phyloP scores from a whole-genome alignment of 2,888 invertebrate species.

The Meandrusa payeni region DNA sequence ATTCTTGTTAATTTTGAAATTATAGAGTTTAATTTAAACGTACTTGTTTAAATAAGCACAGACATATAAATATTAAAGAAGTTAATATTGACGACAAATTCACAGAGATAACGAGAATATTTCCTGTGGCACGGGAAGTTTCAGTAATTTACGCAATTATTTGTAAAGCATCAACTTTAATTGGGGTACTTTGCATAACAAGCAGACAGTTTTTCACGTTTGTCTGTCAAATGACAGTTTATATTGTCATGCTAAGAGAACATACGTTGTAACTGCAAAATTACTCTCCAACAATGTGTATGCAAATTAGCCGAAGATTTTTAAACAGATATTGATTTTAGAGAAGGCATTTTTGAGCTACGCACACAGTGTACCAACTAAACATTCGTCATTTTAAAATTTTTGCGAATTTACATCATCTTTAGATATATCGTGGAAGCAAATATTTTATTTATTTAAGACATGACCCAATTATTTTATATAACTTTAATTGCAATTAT shows the following conservation, averaged over 20 bases:
- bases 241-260: constrained; percentile 62
- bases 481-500: no score
- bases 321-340: constrained; percentile 6
- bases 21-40: no score
- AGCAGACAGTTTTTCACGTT: constrained; percentile 40
- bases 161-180: constrained; percentile 42
- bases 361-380: no score
- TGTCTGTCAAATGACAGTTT: constrained; percentile 48
- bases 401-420: no score
- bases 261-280: constrained; percentile 55
- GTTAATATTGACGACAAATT: no score
- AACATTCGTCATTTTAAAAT: no score
- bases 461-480: no score
- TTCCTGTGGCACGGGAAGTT: constrained; percentile 2
- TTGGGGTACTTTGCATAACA: constrained; percentile 56
- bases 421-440: no score
- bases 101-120: background rate
- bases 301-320: constrained; percentile 15
- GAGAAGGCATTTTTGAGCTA: constrained; percentile 1
- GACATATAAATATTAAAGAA: no score
- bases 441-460: no score
- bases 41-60: no score
- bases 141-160: constrained; percentile 31
- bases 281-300: constrained; percentile 20
- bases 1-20: no score